phyloP scores from a whole-genome alignment of 2,888 invertebrate species.

The Drosophila atripex region DNA sequence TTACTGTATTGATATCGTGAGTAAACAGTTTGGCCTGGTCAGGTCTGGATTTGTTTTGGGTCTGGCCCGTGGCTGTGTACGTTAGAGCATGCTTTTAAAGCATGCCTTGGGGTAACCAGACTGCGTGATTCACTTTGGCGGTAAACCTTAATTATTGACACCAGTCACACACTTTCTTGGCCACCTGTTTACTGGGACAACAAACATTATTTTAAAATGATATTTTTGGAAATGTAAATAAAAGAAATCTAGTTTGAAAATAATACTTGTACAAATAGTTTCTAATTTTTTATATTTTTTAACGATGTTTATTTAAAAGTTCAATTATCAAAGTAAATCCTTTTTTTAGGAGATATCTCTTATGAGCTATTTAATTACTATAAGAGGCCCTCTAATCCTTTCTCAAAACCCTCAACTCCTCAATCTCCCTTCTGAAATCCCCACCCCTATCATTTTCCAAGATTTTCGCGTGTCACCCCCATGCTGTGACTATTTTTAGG shows the following conservation, averaged over 20 bases:
- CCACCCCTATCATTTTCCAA: neutral
- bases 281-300: too few relatives aligned
- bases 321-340: too few relatives aligned
- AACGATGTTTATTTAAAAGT: too few relatives aligned
- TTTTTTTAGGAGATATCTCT: too few relatives aligned
- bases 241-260: neutral
- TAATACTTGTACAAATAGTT: too few relatives aligned
- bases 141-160: constrained; percentile 16
- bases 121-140: constrained; percentile 33
- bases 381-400: neutral
- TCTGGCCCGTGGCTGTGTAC: constrained; percentile 4
- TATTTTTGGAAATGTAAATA: neutral
- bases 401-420: neutral
- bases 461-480: constrained; percentile 31
- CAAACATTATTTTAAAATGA: neutral
- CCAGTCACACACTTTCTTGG: neutral
- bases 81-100: constrained; percentile 13
- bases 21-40: constrained; percentile 32
- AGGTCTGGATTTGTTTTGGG: constrained; percentile 32
- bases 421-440: neutral
- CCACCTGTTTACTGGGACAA: neutral
- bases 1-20: constrained; percentile 21
- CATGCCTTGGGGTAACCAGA: constrained; percentile 15
- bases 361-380: neutral
- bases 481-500: constrained; percentile 49